Base-by-base conservation (phyloP, 2,888 invertebrate genomes). In the Erebia aethiops region DNA sequence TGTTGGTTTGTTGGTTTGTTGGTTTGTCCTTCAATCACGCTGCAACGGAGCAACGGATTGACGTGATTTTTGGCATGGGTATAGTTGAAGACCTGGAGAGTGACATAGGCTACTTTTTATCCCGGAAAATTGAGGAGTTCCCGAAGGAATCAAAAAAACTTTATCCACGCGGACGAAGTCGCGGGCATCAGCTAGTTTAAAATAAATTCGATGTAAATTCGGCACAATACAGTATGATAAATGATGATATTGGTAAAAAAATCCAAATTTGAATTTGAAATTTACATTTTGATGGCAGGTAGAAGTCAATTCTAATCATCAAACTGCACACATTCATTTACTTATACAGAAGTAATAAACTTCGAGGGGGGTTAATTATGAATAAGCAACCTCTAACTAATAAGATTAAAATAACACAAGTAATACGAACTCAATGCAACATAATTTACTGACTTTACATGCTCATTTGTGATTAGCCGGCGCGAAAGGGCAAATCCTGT, bases 401-500 rank as follows among this genome's bases (percentile, higher is more conserved):
- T 83, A 86, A 89, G 86, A 75, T 78, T 87, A 91, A 91, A 90
- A 76, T 89, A 90, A 87, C 84, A 87, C 80, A 83, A 86, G 86
- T 85, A 86, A 88, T 88, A 88, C 86, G 88, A 89, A 88, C 90
- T 91, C 86, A 91, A 90, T 90, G 91, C 87, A 90, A 91, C 89
- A 91, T 92, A 92, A 92, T 92, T 92, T 91, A 93, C 90, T 82
- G 88, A 87, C 91, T 90, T 92, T 91, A 93, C 92, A 92, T 92
- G 92, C 92, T 90, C 90, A 92, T 92, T 92, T 92, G 90, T 92
- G 92, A 93, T 92, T 92, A 92, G 92, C 83, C 86, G 93, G 93
- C 91, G 93, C 92, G 93, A 93, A 93, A 93, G 92, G 93, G 92
- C 91, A 93, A 93, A 91, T 92, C 91, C 91, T 90, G 90, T 91